Evolutionary conservation across 2,797 vertebrate species (phyloP).

Genomic region (Helicolenus hilgendorfi): DNA sequence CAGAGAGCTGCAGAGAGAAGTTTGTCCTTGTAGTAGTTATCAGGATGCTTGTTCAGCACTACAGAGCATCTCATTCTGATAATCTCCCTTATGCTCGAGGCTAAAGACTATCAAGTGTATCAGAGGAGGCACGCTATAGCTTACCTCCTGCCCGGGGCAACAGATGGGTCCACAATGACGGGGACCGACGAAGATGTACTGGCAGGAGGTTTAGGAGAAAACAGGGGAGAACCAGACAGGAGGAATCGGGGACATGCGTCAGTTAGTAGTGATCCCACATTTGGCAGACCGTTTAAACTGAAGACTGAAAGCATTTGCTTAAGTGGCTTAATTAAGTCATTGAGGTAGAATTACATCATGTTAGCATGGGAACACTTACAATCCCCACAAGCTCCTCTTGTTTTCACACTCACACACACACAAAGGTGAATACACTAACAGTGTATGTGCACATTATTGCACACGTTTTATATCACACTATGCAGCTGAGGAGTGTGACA

Average conservation of each 20-base stretch:
- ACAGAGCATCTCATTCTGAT: not conserved
- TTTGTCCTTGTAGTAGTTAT: not conserved
- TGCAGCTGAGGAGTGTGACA: constrained; percentile 53
- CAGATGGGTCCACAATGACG: not conserved
- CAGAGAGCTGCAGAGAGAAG: not conserved
- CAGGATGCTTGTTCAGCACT: not conserved
- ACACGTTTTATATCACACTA: constrained; percentile 40
- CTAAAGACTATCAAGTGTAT: not conserved
- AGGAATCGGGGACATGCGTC: not conserved
- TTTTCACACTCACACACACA: constrained; percentile 17
- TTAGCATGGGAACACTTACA: constrained; percentile 52
- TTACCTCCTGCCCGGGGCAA: not conserved
- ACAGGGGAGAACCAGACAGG: not conserved
- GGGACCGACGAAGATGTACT: not conserved
- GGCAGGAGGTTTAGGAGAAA: not conserved
- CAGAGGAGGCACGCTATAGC: not conserved
- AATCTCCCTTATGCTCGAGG: not conserved
- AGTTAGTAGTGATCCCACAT: constrained; percentile 34
- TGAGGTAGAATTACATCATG: constrained; percentile 49
- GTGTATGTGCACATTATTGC: not conserved
- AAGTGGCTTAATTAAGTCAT: constrained; percentile 63
- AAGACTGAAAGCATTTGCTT: constrained; percentile 47
- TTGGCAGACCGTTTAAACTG: constrained; percentile 33
- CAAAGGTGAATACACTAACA: not conserved
- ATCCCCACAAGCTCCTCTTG: constrained; percentile 4